Base-by-base conservation (phyloP, 2,113 vertebrate genomes). In the Cyprinodon tularosa region DNA sequence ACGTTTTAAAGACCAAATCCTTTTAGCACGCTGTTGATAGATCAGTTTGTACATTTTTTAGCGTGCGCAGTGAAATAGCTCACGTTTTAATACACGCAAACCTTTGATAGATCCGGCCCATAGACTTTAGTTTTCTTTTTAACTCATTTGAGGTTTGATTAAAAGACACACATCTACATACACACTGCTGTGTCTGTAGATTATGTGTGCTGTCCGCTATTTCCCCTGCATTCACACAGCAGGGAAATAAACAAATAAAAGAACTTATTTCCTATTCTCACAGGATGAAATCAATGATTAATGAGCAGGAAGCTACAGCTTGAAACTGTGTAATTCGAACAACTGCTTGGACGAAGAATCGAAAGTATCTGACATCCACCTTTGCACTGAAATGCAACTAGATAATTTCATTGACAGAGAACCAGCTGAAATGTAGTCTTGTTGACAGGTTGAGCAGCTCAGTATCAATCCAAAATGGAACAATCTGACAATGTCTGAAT, bases 261-360 rank as follows among this genome's bases (percentile, higher is more conserved):
- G 14, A 76, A 72, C 45, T 71, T 38, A 73, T 68, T 81, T 82
- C 68, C 68, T 45, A 50, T 79, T 83, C 59, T 76, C 63, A 71
- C 73, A 81, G 80, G 80, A 81, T 71, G 71, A 63, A 84, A 90
- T 88, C 73, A 82, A 90, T 84, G 74, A 84, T 86, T 81, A 86
- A 76, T 39, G 59, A 68, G 71, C 60, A 82, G 78, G 80, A 87
- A 82, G 85, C 74, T 84, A 37, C 71, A 38, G 38, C 76, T 17
- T 47, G 57, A 60, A 76, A 74, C 78, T 76, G 60, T 62, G 61
- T 77, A 80, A 84, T 82, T 85, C 63, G 84, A 70, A 82, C 76
- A 78, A 84, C 66, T 78, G 70, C 62, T 63, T 50, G 68, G 74
- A 78, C 60, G 66, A 68, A 67, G 62, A 77, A 88, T 85, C 47